These are phyloP conservation scores for Lepidothrix coronata DNA, from an alignment of 2,113 vertebrate species.

Conservation along the genomic window DNA sequence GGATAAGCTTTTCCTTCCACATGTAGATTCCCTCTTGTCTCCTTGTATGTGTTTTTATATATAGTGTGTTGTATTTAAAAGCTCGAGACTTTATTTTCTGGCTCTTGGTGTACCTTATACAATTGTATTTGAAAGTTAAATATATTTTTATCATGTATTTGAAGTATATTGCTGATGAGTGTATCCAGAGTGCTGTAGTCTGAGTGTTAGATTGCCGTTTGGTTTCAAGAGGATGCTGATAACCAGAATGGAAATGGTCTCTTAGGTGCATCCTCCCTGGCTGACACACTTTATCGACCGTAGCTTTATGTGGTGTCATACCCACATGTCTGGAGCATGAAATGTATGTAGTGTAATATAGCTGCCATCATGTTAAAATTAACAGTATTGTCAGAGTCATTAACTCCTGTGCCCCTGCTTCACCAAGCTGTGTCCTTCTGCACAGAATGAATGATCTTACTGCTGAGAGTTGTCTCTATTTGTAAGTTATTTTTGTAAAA, in stretches of 20 bases:
- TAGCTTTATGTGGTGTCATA: conserved; percentile 35
- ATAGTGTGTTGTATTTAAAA: conserved; percentile 73
- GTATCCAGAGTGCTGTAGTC: conserved; percentile 48
- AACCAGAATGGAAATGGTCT: conserved; percentile 12
- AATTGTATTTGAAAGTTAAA: conserved; percentile 69
- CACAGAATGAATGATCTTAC: conserved; percentile 16
- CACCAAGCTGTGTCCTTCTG: not conserved
- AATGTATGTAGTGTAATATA: conserved; percentile 13
- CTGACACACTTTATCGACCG: conserved; percentile 21
- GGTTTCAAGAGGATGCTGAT: conserved; percentile 22
- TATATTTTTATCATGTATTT: conserved; percentile 73
- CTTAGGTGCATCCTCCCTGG: conserved; percentile 2
- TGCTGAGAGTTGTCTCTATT: conserved; percentile 49
- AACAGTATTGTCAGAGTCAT: conserved; percentile 23
- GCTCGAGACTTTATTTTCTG: conserved; percentile 74
- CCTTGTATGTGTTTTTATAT: conserved; percentile 54
- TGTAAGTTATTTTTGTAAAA: conserved; percentile 82
- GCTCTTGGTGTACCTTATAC: conserved; percentile 58
- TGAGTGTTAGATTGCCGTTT: conserved; percentile 7
- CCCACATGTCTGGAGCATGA: not conserved
- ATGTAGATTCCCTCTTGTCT: conserved; percentile 1
- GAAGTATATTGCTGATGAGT: conserved; percentile 49
- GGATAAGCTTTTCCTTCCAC: not conserved
- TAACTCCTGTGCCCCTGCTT: not conserved
- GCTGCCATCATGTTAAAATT: conserved; percentile 11